Percentiles rank a stretch among this genome's conserved stretches.
These are phyloP conservation scores for Upupa epops DNA, from an alignment of 2,113 vertebrate genomes.

Conservation along the genomic window DNA sequence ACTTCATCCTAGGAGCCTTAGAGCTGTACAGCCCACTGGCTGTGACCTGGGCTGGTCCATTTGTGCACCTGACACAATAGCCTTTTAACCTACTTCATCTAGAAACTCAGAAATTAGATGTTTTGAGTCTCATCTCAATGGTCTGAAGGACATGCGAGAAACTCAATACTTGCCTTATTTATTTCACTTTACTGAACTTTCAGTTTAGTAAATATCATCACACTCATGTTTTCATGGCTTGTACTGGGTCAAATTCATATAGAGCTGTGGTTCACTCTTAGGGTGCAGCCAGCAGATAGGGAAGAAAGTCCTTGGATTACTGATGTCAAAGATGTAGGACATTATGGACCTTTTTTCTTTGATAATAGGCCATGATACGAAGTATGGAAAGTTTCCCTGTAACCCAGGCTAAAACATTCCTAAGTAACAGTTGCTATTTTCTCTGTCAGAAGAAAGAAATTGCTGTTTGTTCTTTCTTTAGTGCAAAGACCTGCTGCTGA, in stretches of 20 bases:
- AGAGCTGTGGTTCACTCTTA: neutral
- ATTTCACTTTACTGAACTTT: neutral
- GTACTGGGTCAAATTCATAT: accelerated
- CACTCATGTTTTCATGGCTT: neutral
- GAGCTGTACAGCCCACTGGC: neutral
- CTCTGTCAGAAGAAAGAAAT: neutral
- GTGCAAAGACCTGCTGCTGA: neutral
- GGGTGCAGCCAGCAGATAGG: neutral
- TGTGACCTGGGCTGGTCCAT: neutral
- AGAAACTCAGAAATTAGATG: neutral
- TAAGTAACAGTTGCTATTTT: neutral
- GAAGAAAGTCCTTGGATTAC: neutral
- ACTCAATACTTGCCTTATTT: neutral
- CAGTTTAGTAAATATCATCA: neutral
- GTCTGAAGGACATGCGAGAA: neutral
- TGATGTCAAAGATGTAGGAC: neutral
- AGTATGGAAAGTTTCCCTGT: neutral
- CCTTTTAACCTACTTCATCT: neutral
- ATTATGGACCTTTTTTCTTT: neutral
- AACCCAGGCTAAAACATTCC: neutral
- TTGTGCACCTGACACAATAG: neutral
- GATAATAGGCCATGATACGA: neutral
- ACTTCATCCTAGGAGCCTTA: neutral
- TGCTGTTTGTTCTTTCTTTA: neutral
- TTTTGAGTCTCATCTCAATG: neutral